Evolutionary conservation across 2,113 vertebrate species (phyloP), one percentile per base, ranked within the genome.

Genomic region (Indicator maculatus): DNA sequence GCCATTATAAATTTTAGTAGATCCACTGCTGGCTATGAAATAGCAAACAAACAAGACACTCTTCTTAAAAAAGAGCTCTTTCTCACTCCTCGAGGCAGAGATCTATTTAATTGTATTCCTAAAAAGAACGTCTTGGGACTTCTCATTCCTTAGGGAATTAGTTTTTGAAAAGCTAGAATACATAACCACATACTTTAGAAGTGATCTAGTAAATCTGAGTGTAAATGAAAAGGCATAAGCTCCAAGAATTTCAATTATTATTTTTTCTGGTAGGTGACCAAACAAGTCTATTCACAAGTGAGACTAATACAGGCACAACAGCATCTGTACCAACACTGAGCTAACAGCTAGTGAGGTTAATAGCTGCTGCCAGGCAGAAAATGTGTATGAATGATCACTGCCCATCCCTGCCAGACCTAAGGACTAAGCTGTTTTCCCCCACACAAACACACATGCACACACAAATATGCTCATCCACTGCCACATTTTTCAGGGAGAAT

Each of bases 371-470:
- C 55, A 88, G 30, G 44, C 2, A 2, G n/a, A 83, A 74, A 5
- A 63, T 0, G 0, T 16, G 26, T 44, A 38, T 5, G 31, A 95
- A 73, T 0, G 0, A 93, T 84, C 2, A 11, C 28, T 82, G 53
- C 23, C 60, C 36, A 70, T 60, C 44, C 64, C 66, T 33, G 21
- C 13, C 28, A 84, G 31, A 59, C 6, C 11, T 1, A 38, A 56
- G 13, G 81, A 53, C 16, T 7, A 20, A 2, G 24, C 3, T 15
- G 4, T 2, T 17, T 12, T 8, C 26, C 16, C 16, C 4, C 19
- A 60, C 19, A 33, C 0, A 3, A 4, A 41, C 8, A 23, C 11
- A 60, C 16, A 39, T 1, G 1, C 3, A 41, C 5, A 16, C 10
- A 28, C 6, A 87, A 52, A 86, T 71, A 36, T 2, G 28, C 19